phyloP scores from a whole-genome alignment of 2,888 invertebrate genomes.

The Macaria notata region DNA sequence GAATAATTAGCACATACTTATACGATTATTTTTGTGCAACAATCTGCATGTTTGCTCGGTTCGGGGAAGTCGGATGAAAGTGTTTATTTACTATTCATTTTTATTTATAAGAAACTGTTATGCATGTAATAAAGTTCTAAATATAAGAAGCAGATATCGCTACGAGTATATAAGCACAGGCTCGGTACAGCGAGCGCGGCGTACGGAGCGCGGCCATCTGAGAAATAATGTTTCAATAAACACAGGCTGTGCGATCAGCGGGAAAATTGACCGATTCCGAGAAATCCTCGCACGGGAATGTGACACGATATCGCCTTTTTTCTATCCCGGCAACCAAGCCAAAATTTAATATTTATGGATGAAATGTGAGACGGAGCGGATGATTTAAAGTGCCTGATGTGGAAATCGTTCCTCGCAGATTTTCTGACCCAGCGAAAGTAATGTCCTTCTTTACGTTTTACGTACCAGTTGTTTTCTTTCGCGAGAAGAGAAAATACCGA shows the following conservation, averaged over 20 bases:
- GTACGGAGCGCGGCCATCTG: conserved; percentile 61
- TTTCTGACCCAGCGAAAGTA: conserved; percentile 79
- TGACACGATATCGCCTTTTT: conserved; percentile 74
- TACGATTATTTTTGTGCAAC: too few species aligned
- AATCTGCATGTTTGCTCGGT: too few species aligned
- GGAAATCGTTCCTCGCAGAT: conserved; percentile 78
- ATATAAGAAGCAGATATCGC: too few species aligned
- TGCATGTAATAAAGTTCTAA: neutral
- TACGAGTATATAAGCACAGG: conserved; percentile 2
- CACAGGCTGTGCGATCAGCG: conserved; percentile 70
- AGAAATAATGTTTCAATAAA: conserved; percentile 79
- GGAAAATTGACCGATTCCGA: conserved; percentile 80
- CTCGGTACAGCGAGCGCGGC: conserved; percentile 54
- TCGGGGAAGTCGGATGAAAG: too few species aligned
- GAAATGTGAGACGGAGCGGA: conserved; percentile 79
- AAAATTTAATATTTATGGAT: conserved; percentile 81
- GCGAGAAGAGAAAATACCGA: conserved; percentile 65
- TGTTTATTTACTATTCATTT: too few species aligned
- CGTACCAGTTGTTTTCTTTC: conserved; percentile 78
- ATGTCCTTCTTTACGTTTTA: conserved; percentile 77
- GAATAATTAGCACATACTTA: too few species aligned
- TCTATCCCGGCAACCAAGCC: conserved; percentile 69
- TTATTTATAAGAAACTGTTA: too few species aligned
- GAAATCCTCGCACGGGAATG: conserved; percentile 74
- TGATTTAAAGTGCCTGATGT: conserved; percentile 81